Percentiles rank a stretch among this genome's conserved stretches.
These are phyloP conservation scores for Apodemus speciosus DNA, from an alignment of 2,113 vertebrate species.

Conservation along the genomic window DNA sequence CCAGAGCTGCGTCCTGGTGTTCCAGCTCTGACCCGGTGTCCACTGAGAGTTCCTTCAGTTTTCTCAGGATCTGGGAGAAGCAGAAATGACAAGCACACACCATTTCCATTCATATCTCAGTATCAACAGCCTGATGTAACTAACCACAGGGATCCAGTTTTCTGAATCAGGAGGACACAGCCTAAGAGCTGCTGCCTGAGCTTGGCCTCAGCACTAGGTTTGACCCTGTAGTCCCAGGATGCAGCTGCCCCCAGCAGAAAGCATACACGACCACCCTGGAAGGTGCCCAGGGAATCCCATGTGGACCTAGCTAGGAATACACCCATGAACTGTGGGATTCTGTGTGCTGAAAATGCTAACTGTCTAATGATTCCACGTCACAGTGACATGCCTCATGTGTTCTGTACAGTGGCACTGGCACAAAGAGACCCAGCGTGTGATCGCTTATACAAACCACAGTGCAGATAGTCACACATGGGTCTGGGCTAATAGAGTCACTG, in stretches of 20 bases:
- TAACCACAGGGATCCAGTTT: not conserved
- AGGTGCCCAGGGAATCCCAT: not conserved
- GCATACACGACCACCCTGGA: too few species aligned
- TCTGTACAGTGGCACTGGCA: not conserved
- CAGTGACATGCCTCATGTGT: not conserved
- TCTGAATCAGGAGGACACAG: not conserved
- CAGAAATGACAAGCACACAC: not conserved
- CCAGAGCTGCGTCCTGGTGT: slow-evolving; percentile 92
- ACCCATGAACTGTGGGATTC: not conserved
- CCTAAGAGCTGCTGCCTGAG: not conserved
- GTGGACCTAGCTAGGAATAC: too few species aligned
- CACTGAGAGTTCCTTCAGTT: slow-evolving; percentile 93
- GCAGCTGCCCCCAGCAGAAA: not conserved
- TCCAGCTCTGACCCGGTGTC: slow-evolving; percentile 93
- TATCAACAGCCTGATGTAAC: too few species aligned
- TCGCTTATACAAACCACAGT: not conserved
- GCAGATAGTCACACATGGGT: not conserved
- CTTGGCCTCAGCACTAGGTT: not conserved
- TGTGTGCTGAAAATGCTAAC: not conserved
- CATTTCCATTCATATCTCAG: too few species aligned
- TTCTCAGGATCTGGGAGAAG: slow-evolving; percentile 90
- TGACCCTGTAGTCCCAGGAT: not conserved
- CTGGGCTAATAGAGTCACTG: not conserved
- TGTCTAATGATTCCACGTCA: too few species aligned
- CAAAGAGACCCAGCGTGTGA: not conserved